These are phyloP conservation scores for Zaprionus camerounensis DNA, from an alignment of 1,140 invertebrate genomes.

Conservation along the genomic window DNA sequence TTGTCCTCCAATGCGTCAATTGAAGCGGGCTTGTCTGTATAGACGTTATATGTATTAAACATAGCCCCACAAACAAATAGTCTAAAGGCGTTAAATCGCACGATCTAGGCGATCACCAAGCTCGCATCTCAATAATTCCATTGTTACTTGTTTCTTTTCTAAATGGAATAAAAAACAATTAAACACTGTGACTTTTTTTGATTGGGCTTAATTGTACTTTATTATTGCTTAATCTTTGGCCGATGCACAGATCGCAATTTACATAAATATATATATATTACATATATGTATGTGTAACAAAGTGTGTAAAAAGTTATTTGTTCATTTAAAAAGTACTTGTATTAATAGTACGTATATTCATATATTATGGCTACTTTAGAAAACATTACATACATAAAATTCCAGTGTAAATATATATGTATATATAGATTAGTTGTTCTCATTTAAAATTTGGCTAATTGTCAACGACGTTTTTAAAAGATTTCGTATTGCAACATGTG, in stretches of 20 bases:
- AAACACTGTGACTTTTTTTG: neutral
- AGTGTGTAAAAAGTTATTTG: conserved; percentile 49
- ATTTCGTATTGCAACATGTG: conserved; percentile 31
- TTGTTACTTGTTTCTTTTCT: conserved; percentile 1
- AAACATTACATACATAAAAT: conserved; percentile 19
- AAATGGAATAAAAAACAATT: conserved; percentile 12
- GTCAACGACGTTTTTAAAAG: conserved; percentile 42
- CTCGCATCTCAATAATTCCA: too few species aligned
- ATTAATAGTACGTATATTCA: conserved; percentile 20
- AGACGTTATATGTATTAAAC: too few species aligned
- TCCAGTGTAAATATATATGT: conserved; percentile 58
- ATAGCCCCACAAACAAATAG: too few species aligned
- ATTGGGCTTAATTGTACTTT: conserved; percentile 62
- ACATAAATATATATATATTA: conserved; percentile 52
- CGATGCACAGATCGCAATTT: conserved; percentile 75
- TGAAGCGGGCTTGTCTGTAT: too few species aligned
- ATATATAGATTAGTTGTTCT: conserved; percentile 18
- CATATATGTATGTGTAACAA: conserved; percentile 41
- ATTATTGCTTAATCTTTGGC: conserved; percentile 82
- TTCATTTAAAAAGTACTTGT: conserved; percentile 35
- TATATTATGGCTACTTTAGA: conserved; percentile 53
- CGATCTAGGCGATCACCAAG: too few species aligned
- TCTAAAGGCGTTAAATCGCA: too few species aligned
- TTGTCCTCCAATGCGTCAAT: too few species aligned
- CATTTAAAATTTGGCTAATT: conserved; percentile 60